phyloP scores from a whole-genome alignment of 2,888 invertebrate genomes.

The Erebia aethiops region DNA sequence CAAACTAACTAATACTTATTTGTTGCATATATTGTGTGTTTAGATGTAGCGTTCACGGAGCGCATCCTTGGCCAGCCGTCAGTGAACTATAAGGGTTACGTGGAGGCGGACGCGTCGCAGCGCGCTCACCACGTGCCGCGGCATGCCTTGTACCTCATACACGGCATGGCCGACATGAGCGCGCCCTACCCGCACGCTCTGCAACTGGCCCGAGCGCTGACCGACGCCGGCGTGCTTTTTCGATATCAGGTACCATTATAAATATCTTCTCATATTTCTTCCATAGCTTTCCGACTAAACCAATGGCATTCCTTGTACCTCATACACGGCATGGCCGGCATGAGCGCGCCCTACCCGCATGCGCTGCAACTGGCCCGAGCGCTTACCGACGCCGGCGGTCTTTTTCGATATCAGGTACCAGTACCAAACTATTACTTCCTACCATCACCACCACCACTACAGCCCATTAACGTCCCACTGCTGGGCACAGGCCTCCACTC shows the following conservation, averaged over 20 bases:
- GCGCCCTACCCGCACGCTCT: slow-evolving; percentile 97
- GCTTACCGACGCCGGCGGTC: slow-evolving; percentile 92
- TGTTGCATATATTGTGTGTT: slow-evolving; percentile 25
- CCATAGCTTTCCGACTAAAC: too few species aligned
- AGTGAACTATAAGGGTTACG: slow-evolving; percentile 95
- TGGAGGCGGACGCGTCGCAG: slow-evolving; percentile 95
- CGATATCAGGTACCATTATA: slow-evolving; percentile 95
- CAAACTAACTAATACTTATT: background rate
- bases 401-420: slow-evolving; percentile 93
- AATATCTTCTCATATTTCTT: too few species aligned
- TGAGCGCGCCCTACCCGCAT: slow-evolving; percentile 96
- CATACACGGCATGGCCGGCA: slow-evolving; percentile 96
- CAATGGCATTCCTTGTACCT: slow-evolving; percentile 94
- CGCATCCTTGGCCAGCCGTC: slow-evolving; percentile 93
- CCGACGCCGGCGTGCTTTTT: slow-evolving; percentile 94
- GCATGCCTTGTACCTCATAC: slow-evolving; percentile 94
- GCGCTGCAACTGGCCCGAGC: slow-evolving; percentile 94
- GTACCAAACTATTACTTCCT: background rate
- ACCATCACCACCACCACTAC: too few species aligned
- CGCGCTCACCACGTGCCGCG: slow-evolving; percentile 94
- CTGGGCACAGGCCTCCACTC: too few species aligned
- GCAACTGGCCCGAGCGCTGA: slow-evolving; percentile 93
- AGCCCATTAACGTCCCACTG: too few species aligned
- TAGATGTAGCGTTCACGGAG: slow-evolving; percentile 98
- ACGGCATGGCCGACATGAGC: slow-evolving; percentile 95